These are phyloP conservation scores for Cremastobaeus sp. DNA, from an alignment of 2,888 invertebrate genomes.

Conservation along the genomic window DNA sequence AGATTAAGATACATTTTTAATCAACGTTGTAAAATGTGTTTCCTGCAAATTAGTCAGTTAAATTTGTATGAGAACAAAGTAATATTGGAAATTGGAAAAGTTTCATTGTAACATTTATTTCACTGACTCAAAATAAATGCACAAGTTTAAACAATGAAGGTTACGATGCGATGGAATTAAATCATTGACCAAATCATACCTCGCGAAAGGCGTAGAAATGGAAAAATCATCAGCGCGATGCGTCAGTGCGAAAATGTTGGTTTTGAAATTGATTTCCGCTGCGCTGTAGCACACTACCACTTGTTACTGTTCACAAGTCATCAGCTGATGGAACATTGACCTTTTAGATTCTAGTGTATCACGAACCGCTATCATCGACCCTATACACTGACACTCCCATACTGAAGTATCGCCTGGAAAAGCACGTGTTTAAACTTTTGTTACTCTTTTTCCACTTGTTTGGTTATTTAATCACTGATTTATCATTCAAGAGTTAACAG, in stretches of 20 bases:
- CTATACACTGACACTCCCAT: slow-evolving; percentile 43
- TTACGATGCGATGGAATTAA: slow-evolving; percentile 43
- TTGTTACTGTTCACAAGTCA: slow-evolving; percentile 59
- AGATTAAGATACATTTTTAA: too few species aligned
- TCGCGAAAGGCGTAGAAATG: slow-evolving; percentile 32
- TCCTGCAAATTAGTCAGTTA: too few species aligned
- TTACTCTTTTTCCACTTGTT: slow-evolving; percentile 45
- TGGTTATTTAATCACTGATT: slow-evolving; percentile 41
- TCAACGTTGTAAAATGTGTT: too few species aligned
- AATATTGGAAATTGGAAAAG: too few species aligned
- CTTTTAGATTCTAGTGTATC: slow-evolving; percentile 58
- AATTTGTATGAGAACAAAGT: too few species aligned
- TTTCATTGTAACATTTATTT: too few species aligned
- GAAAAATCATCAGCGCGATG: slow-evolving; percentile 53
- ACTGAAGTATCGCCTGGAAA: slow-evolving; percentile 48
- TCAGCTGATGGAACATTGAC: slow-evolving; percentile 59
- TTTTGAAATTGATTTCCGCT: slow-evolving; percentile 55
- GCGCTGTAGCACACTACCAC: slow-evolving; percentile 52
- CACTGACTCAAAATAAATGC: slow-evolving; percentile 11
- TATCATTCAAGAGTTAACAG: slow-evolving; percentile 20
- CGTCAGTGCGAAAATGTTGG: slow-evolving; percentile 55
- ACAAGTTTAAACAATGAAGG: slow-evolving; percentile 12
- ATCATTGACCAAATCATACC: slow-evolving; percentile 45
- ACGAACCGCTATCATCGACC: slow-evolving; percentile 56
- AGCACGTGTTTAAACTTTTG: slow-evolving; percentile 54